These are phyloP conservation scores for Branchellion lobata DNA, from an alignment of 2,888 invertebrate species.

Conservation along the genomic window DNA sequence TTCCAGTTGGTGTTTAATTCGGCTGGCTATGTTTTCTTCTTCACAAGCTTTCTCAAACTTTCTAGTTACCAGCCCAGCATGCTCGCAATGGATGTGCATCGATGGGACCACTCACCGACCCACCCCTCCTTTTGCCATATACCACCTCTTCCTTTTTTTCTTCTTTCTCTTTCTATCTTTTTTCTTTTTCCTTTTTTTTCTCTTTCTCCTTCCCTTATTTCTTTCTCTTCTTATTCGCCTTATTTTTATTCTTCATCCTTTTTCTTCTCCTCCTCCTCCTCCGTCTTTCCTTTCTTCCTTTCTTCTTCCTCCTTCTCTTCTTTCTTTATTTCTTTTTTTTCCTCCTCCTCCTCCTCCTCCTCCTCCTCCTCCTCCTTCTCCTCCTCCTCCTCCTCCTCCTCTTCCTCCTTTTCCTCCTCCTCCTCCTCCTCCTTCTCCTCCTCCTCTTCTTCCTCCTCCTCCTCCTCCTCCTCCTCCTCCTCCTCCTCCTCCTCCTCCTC, in stretches of 20 bases:
- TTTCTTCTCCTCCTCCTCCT: too few relatives aligned
- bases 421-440: neutral
- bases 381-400: slow-evolving; percentile 55
- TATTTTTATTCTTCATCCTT: too few relatives aligned
- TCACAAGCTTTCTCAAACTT: too few relatives aligned
- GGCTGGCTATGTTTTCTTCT: too few relatives aligned
- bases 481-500: slow-evolving; percentile 30
- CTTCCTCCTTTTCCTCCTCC: neutral
- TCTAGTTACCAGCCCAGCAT: too few relatives aligned
- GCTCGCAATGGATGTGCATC: too few relatives aligned
- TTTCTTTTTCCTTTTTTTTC: neutral
- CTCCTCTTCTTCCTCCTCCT: neutral
- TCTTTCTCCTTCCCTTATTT: neutral
- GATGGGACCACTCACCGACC: too few relatives aligned
- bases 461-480: neutral
- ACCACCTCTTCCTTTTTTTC: neutral
- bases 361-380: slow-evolving; percentile 75
- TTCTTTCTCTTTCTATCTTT: neutral
- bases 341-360: neutral
- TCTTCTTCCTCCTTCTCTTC: too few relatives aligned
- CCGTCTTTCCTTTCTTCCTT: too few relatives aligned
- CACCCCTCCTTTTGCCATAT: neutral
- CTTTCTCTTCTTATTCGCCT: too few relatives aligned
- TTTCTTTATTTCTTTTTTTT: too few relatives aligned
- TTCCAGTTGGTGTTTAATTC: too few relatives aligned